Base-by-base conservation (phyloP, 2,888 invertebrate genomes). In the Brachyopa scutellaris region DNA sequence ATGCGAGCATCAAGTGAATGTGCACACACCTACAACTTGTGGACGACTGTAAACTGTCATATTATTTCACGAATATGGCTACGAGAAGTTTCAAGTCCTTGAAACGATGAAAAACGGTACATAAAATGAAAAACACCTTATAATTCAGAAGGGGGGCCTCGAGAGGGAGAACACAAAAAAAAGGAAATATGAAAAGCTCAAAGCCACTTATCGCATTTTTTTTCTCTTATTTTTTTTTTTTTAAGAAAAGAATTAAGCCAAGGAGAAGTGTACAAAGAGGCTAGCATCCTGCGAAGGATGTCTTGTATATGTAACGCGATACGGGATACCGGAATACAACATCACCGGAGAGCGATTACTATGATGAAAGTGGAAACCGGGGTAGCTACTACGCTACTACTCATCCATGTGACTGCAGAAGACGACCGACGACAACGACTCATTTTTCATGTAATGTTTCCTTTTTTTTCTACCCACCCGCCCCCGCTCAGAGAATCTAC, bases 371-470 rank as follows among this genome's bases (percentile, higher is more conserved):
- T 17, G 11, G 11, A 23, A 8, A 38, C 29, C 8, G 55, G 13
- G 13, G 36, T 17, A 5, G 38, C 42, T 26, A 13, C 49, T 31
- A 11, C 19, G 1, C 8, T 33, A 13, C 17, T 36, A 2, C 19
- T 31, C 19, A 17, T 42, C 29, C 15, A 40, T 17, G 17, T 26
- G 64, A 26, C 51, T 29, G 40, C 8, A 19, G 29, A 66, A 40
- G 67, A 76, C 42, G 51, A 5, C 6, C 6, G 26, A 26, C 26
- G 26, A 26, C 3, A 6, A 61, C 53, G 40, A 67, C 62, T 70
- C 74, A 80, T 80, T 80, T 80, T 74, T 80, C 76, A 80, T 49
- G 69, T 51, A 57, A 57, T 69, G 49, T 57, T 57, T 47, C 36
- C 13, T 40, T 47, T 53, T 59, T 62, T 40, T 40, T 29, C 11